Base-by-base conservation (phyloP, 1,140 invertebrate genomes). In the Brachionus rubens region DNA sequence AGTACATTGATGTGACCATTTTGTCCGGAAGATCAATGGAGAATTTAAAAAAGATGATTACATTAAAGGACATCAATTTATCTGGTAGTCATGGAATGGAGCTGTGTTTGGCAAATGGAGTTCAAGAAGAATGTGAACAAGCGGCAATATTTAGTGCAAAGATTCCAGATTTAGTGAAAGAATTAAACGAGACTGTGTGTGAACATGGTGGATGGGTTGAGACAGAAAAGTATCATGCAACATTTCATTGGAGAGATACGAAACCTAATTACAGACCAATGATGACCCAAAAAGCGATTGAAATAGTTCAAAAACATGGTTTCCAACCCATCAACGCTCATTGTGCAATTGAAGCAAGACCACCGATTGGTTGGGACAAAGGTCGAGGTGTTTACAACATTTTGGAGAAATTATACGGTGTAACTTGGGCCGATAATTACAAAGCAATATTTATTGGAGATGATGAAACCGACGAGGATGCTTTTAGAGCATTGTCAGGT, bases 351-450 rank as follows among this genome's bases (percentile, higher is more conserved):
- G 92, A 94, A 83, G 92, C 91, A 0, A 90, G 91, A 79, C 92
- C 92, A 40, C 91, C 91, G 0, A 91, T 94, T 0, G 88, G 91
- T 80, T 94, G 92, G 92, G 91, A 94, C 81, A 94, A 94, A 83
- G 92, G 78, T n/a, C 88, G 91, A 46, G 92, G 92, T 50, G 92
- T 91, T 0, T 92, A 94, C 79, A 93, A 94, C 81, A 94, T 94
- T 79, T 81, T 94, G 40, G 88, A 92, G 70, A 93, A 91, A 1
- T 90, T 91, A 0, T 93, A 93, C 82, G 92, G 92, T 12, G 87
- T 93, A 0, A 92, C 94, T 82, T 94, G 92, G 92, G 91, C 90
- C 80, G 92, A 94, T 82, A 88, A 92, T 54, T 91, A 94, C 75
- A 88, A 91, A 78, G 92, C 93, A 78, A 92, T 94, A 80, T 94